These are phyloP conservation scores for rat (Rattus norvegicus) DNA, from an alignment of 2,113 vertebrate genomes.

Conservation along the genomic window GRCr8 NC_086025.1:75412501-75413000, in stretches of 20 bases:
- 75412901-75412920: background rate
- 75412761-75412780: background rate
- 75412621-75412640: background rate
- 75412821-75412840: background rate
- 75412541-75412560: background rate
- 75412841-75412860: background rate
- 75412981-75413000: background rate
- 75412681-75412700: background rate
- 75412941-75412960: background rate
- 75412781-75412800: background rate
- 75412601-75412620: background rate
- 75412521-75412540: too few species aligned
- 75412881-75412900: background rate
- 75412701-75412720: background rate
- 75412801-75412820: background rate
- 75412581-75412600: background rate
- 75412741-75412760: background rate
- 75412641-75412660: background rate
- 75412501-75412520: too few species aligned
- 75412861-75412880: background rate
- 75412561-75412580: accelerated
- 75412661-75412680: background rate
- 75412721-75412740: background rate
- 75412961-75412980: background rate
- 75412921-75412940: background rate